Evolutionary conservation across 92 coral and sea anemone species (phyloP), one percentile per base, ranked within the genome.

Genomic region (Micromussa lordhowensis): DNA sequence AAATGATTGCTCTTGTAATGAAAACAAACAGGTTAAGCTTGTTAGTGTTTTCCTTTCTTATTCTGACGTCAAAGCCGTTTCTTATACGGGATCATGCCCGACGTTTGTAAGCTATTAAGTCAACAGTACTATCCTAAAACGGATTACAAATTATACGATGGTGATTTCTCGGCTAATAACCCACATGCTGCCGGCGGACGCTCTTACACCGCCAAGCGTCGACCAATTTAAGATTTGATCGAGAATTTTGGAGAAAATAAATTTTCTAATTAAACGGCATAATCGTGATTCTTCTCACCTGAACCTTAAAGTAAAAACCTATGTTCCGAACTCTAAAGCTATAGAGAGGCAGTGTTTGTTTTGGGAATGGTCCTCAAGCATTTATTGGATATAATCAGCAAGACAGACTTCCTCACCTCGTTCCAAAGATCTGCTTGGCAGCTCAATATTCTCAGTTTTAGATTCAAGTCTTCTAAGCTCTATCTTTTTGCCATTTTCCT

Each of bases 391-490:
- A 34, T 21, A 38, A 35, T 32, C 44, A 19, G 36, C 53, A 73
- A 55, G 17, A 11, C 32, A 34, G 51, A 30, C 11, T 32, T 6
- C 64, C 74, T 58, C 31, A 84, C 88, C 88, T 84, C 36, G 70
- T 36, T 53, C 81, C 34, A 74, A 58, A 55, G 15, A 74, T 57
- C 58, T 8, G 73, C 72, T 38, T 55, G 81, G 88, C 54, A 49
- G 10, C 28, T 73, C 81, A 11, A 54, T 31, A 13, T 68, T 55
- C 74, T 74, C 31, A 10, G 11, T 44, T 35, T 73, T 55, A 57
- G 81, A 57, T 40, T 74, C 80, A 84, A 75, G 58, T n/a, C 44
- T 48, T 74, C n/a, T 57, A 44, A 70, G 38, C 31, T 15, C 66
- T 84, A 69, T 18, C 14, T 57, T 74, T 40, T n/a, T 49, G 51